Evolutionary conservation across 2,797 vertebrate genomes (phyloP), one percentile per base, ranked within the genome.

Genomic region (Spinibarbus caldwelli): DNA sequence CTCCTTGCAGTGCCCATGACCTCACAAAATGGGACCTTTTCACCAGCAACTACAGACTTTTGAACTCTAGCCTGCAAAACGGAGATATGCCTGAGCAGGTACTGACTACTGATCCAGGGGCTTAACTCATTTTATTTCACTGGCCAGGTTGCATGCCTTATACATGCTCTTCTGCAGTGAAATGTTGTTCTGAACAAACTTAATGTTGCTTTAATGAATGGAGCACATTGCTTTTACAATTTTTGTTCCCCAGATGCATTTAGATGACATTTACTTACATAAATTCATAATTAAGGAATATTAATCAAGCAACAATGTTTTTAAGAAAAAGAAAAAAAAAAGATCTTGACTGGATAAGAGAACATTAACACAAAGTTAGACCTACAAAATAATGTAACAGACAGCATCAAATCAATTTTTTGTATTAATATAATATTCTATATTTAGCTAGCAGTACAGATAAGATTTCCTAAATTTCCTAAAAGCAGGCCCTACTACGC

Each of bases 31-130:
- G 96, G 96, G 96, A 97, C 90, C 94, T 97, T 89, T 97, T 97
- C 90, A 95, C 95, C 92, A 96, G 96, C 93, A 97, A 96, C 93
- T 97, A 97, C 91, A 97, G 95, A 90, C 92, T 97, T 12, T 87
- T 97, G 87, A 97, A 96, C 93, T 96, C 96, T 54, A 96, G 96
- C 84, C 96, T 97, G 89, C 96, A 97, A 92, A 97, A 97, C 76
- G 96, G 96, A 91, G 96, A 97, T 90, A 97, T 97, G 96, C 96
- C 96, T 80, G 96, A 97, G 84, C 96, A 97, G 96, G 96, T 97
- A 86, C 43, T 34, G 8, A 66, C 41, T 12, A 9, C 19, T 49
- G 11, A 80, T 75, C 66, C n/a, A 43, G 36, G 54, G 54, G 2
- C n/a, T 78, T 29, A 21, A 29, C 15, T 41, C 4, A 29, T 78